Evolutionary conservation across 2,113 vertebrate species (phyloP), one percentile per base, ranked within the genome.

Genomic region (Catharus bicknelli): DNA sequence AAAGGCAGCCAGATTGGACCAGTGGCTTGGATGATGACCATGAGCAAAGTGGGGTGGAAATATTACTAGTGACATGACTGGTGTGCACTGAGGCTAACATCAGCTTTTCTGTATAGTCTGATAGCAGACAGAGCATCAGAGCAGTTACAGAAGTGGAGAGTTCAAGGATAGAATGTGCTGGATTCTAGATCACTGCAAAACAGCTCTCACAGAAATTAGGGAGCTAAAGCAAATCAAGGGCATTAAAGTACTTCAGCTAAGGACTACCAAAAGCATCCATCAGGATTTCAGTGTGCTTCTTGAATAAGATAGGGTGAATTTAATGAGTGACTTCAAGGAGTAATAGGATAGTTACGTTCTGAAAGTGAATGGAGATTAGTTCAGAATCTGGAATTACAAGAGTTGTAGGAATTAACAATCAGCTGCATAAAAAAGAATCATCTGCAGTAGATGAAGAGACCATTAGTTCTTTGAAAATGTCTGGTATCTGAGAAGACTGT

Each of bases 381-480:
- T 91, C 90, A 75, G 89, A 89, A 89, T 85, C 89, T 92, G 84
- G 81, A 93, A 89, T 96, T 82, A 84, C 50, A 90, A 72, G 86
- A 88, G 53, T 36, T 94, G n/a, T 81, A 89, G 62, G 86, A 92
- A 92, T 93, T 93, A 95, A 81, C 62, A 82, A 73, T 92, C 91
- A 94, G 58, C 50, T 76, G 62, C 75, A 73, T 92, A 50, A 93
- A 86, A 84, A 92, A 73, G 50, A 84, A 79, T 90, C 47, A 73
- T 66, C 50, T 95, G 42, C 54, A 58, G 62, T 54, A 90, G 83
- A 89, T 90, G 81, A 95, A 87, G 66, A 95, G 82, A 85, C 66
- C 27, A 13, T 92, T 90, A 87, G 63, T 64, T 85, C 83, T 92
- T 93, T 86, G 83, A 90, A 92, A 92, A 75, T 68, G 57, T 75